A percentile compares a stretch with the other conserved stretches of the same genome.
Evolutionary conservation across 2,113 vertebrate genomes (phyloP).

Genomic region (Tyrannus savana): DNA sequence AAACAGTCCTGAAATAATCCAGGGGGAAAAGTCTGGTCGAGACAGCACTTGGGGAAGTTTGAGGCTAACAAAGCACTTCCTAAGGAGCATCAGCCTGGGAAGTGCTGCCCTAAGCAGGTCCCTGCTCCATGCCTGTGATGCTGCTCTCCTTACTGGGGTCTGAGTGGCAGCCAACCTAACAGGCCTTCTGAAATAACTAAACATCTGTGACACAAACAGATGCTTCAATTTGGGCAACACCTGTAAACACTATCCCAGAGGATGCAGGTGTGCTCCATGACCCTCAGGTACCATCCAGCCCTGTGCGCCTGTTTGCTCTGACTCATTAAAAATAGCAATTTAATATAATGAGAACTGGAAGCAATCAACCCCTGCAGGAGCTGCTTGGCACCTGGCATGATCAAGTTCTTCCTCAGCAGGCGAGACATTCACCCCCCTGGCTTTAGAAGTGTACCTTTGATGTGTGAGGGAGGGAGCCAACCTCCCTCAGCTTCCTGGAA

Average conservation of each 20-base stretch:
- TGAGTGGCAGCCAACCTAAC: neutral
- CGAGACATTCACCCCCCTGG: accelerated
- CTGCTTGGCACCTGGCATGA: neutral
- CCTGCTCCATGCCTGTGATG: neutral
- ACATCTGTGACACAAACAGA: neutral
- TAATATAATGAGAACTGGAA: neutral
- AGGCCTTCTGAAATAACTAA: neutral
- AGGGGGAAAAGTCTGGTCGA: neutral
- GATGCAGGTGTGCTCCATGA: neutral
- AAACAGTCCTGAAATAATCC: neutral
- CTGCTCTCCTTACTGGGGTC: neutral
- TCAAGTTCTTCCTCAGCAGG: neutral
- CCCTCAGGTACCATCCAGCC: neutral
- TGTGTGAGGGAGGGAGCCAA: neutral
- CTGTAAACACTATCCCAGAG: neutral
- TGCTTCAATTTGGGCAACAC: neutral
- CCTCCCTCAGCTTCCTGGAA: neutral
- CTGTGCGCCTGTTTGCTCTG: neutral
- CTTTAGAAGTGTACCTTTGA: neutral
- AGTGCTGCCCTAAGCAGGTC: neutral
- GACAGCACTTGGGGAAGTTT: neutral
- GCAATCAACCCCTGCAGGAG: neutral
- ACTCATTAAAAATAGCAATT: neutral
- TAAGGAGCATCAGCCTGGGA: neutral
- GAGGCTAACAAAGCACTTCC: neutral